Evolutionary conservation across 2,797 vertebrate species (phyloP).

Genomic region (Diglossa cyanea): DNA sequence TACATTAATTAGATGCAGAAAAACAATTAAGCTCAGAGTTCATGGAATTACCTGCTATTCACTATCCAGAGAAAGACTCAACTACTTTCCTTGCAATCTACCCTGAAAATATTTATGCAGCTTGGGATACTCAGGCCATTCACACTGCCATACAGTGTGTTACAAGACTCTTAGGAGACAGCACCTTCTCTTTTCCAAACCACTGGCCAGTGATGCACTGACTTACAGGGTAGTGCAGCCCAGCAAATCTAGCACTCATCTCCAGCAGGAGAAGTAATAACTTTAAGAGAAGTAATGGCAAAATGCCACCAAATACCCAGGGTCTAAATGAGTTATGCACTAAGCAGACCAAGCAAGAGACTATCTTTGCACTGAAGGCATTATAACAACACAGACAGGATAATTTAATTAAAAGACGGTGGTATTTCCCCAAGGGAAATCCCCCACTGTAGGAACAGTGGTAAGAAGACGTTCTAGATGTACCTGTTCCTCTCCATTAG

Average conservation of each 20-base stretch:
- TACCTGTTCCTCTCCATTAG: neutral
- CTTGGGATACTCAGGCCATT: neutral
- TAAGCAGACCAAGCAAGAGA: neutral
- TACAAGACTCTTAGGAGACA: neutral
- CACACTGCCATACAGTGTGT: neutral
- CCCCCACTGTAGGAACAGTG: neutral
- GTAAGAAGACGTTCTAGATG: neutral
- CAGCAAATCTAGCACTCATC: neutral
- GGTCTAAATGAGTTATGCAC: neutral
- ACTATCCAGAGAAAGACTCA: neutral
- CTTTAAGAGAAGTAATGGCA: neutral
- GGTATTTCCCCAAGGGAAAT: neutral
- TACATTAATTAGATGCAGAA: neutral
- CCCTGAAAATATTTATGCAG: neutral
- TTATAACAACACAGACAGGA: neutral
- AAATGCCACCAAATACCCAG: neutral
- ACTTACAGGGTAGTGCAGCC: neutral
- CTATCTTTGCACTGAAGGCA: neutral
- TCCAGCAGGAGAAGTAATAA: neutral
- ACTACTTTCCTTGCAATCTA: neutral
- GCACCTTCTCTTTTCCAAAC: neutral
- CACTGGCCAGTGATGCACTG: neutral
- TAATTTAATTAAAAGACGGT: neutral
- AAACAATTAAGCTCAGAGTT: neutral
- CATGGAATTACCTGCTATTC: neutral